These are phyloP conservation scores for Trachelus troglodyta DNA, from an alignment of 2,888 invertebrate species.

Conservation along the genomic window DNA sequence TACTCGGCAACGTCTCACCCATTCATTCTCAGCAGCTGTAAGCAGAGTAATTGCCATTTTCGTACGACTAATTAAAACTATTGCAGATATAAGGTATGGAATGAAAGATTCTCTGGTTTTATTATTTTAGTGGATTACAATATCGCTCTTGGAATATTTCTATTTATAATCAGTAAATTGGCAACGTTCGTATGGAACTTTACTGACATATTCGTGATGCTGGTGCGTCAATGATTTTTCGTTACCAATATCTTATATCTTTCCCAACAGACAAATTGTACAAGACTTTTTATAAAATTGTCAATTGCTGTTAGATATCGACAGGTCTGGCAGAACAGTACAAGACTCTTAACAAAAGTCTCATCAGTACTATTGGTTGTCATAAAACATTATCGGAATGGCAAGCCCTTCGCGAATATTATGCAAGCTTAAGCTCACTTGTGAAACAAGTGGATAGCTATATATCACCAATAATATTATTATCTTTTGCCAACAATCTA, in stretches of 20 bases:
- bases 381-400: conserved; percentile 66
- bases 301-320: conserved; percentile 41
- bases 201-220: conserved; percentile 78
- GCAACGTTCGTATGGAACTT: conserved; percentile 80
- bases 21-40: conserved; percentile 54
- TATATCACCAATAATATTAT: conserved; percentile 72
- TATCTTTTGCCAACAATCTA: conserved; percentile 78
- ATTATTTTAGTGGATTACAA: conserved; percentile 51
- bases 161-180: conserved; percentile 69
- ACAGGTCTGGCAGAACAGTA: conserved; percentile 75
- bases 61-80: not conserved
- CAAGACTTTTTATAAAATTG: not conserved
- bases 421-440: conserved; percentile 72
- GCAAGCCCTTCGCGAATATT: conserved; percentile 75
- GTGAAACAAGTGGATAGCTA: conserved; percentile 72
- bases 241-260: not conserved
- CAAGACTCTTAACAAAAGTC: conserved; percentile 70
- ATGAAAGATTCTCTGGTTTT: not conserved
- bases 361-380: conserved; percentile 61
- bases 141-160: conserved; percentile 49
- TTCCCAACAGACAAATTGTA: not conserved
- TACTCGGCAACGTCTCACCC: conserved; percentile 53
- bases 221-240: conserved; percentile 62
- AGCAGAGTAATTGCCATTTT: conserved; percentile 20
- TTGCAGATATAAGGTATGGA: not conserved